Percentiles rank a stretch among this genome's conserved stretches.
These are phyloP conservation scores for Alosa alosa DNA, from an alignment of 2,113 vertebrate genomes.

Conservation along the genomic window DNA sequence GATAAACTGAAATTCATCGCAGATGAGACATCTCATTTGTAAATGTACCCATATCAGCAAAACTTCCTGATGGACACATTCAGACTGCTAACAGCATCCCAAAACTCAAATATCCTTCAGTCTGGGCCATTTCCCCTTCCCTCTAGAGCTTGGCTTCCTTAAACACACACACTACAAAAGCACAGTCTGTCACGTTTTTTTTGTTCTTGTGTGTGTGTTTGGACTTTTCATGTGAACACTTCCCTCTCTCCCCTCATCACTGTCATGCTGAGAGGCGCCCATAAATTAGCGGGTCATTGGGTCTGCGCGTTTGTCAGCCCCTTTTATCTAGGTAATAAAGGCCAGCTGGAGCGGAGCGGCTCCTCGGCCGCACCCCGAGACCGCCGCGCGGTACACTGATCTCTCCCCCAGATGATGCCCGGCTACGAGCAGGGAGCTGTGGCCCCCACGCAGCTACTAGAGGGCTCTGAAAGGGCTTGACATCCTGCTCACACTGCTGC, in stretches of 20 bases:
- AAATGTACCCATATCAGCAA: background rate
- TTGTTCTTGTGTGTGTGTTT: background rate
- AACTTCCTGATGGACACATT: background rate
- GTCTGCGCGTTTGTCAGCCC: conserved; percentile 45
- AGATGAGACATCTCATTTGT: background rate
- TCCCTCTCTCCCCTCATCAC: conserved; percentile 30
- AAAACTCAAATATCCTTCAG: background rate
- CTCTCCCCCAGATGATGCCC: conserved; percentile 35
- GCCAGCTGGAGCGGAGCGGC: conserved; percentile 45
- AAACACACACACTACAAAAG: conserved; percentile 22
- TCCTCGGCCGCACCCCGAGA: background rate
- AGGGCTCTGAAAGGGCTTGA: background rate
- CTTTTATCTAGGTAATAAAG: conserved; percentile 63
- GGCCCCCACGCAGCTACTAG: background rate
- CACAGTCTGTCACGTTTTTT: background rate
- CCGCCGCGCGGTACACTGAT: conserved; percentile 24
- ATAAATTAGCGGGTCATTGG: conserved; percentile 57
- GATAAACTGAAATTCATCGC: background rate
- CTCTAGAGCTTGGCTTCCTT: conserved; percentile 35
- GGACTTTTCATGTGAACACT: conserved; percentile 34
- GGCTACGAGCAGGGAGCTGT: background rate
- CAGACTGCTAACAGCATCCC: background rate
- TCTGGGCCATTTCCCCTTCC: background rate
- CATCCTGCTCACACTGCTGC: background rate
- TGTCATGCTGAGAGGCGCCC: conserved; percentile 48